phyloP scores from a whole-genome alignment of 2,888 invertebrate species.

The Nomada ruficornis region DNA sequence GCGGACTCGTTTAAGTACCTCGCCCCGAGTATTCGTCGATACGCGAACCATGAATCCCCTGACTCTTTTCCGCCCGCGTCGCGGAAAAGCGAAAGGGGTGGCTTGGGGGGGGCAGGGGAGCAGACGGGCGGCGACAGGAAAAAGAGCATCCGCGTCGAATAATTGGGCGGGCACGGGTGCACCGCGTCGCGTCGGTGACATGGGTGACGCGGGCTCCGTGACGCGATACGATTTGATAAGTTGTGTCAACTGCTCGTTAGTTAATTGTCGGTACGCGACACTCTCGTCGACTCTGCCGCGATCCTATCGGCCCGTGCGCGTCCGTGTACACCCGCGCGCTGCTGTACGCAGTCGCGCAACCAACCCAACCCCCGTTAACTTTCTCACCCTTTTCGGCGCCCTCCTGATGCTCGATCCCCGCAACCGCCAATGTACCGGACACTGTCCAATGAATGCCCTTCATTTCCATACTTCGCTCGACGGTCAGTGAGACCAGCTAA shows the following conservation, averaged over 20 bases:
- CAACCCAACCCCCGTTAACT: slow-evolving; percentile 58
- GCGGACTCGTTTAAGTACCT: no score
- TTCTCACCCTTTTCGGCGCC: slow-evolving; percentile 69
- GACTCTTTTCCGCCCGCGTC: no score
- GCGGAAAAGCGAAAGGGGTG: no score
- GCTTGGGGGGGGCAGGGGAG: no score
- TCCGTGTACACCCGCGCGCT: background rate
- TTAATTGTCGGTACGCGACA: slow-evolving; percentile 79
- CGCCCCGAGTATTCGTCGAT: no score
- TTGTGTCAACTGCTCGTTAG: slow-evolving; percentile 84
- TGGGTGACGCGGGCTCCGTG: slow-evolving; percentile 68
- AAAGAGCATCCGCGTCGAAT: slow-evolving; percentile 17
- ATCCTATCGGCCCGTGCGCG: slow-evolving; percentile 37
- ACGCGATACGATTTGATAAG: slow-evolving; percentile 82
- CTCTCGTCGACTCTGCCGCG: slow-evolving; percentile 38
- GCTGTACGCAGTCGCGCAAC: slow-evolving; percentile 71
- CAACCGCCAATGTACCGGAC: slow-evolving; percentile 58
- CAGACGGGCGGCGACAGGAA: background rate
- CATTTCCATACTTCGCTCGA: slow-evolving; percentile 83
- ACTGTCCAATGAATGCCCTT: slow-evolving; percentile 82
- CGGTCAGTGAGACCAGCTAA: slow-evolving; percentile 80
- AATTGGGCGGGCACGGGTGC: no score
- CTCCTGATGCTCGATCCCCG: slow-evolving; percentile 51
- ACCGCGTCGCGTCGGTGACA: slow-evolving; percentile 58
- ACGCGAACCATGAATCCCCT: no score